Percentiles rank a stretch among this genome's conserved stretches.
Evolutionary conservation across 2,888 invertebrate species (phyloP).

Genomic region (Drosophila sordidapex): DNA sequence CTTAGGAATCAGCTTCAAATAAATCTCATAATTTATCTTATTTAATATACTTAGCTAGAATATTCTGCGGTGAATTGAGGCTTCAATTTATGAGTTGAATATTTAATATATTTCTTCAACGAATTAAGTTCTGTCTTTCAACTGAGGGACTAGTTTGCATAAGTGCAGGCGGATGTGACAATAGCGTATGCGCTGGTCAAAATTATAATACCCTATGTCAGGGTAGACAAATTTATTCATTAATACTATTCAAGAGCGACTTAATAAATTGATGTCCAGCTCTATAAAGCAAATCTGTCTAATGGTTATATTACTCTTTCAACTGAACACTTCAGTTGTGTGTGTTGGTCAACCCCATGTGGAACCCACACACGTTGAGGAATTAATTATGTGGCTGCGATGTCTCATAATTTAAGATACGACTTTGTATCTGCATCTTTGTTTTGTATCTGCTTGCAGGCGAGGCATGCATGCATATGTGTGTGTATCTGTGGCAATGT

Average conservation of each 20-base stretch:
- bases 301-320: conserved; percentile 14
- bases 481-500: conserved; percentile 51
- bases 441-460: conserved; percentile 26
- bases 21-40: not conserved
- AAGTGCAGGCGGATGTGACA: not conserved
- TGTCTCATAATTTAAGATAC: conserved; percentile 66
- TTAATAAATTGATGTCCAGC: not conserved
- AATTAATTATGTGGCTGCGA: conserved; percentile 66
- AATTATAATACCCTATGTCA: not conserved
- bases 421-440: conserved; percentile 42
- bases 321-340: conserved; percentile 13
- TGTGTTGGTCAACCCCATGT: conserved; percentile 21
- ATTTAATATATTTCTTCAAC: not conserved
- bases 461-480: conserved; percentile 16
- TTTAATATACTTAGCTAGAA: not conserved
- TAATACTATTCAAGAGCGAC: no score
- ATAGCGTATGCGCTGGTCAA: not conserved
- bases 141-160: not conserved
- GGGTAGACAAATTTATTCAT: not conserved
- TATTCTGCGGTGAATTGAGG: not conserved
- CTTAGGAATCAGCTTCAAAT: not conserved
- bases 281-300: not conserved
- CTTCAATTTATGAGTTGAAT: not conserved
- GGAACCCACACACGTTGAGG: conserved; percentile 74
- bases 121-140: no score